Conservation (phyloP, 2,113 vertebrate genomes). For the Perca flavescens region DNA sequence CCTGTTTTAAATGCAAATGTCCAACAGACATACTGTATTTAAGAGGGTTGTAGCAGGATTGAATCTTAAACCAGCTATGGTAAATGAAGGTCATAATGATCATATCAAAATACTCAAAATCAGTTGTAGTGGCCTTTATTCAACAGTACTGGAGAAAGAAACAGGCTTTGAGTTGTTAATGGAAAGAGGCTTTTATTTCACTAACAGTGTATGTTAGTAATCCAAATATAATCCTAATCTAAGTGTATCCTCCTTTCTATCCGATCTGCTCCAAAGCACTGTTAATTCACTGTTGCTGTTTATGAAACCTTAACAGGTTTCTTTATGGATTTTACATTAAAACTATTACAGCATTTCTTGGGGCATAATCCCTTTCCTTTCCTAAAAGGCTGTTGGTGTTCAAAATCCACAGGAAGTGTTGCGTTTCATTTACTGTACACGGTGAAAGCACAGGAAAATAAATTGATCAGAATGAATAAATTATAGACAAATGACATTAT, state of each 20-base stretch:
- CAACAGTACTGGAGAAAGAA: not conserved
- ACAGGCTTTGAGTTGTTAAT: not conserved
- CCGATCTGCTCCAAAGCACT: not conserved
- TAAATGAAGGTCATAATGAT: not conserved
- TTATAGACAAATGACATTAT: too few species aligned
- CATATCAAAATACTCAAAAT: too few species aligned
- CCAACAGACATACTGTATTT: not conserved
- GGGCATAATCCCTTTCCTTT: not conserved
- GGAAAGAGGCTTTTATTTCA: not conserved
- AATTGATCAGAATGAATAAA: not conserved
- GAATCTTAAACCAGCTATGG: not conserved
- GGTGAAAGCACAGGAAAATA: not conserved
- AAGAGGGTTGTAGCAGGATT: not conserved
- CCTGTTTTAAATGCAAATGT: not conserved
- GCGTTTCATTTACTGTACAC: not conserved
- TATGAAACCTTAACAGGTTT: too few species aligned
- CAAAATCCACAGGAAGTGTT: not conserved
- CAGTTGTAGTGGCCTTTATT: not conserved
- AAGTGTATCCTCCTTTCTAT: not conserved
- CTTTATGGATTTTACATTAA: too few species aligned
- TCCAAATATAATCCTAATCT: too few species aligned
- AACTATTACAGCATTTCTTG: too few species aligned
- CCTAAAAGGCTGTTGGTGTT: not conserved
- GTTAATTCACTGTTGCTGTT: not conserved
- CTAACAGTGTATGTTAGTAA: not conserved